phyloP scores from a whole-genome alignment of 2,888 invertebrate species.

The Morpho helenor region DNA sequence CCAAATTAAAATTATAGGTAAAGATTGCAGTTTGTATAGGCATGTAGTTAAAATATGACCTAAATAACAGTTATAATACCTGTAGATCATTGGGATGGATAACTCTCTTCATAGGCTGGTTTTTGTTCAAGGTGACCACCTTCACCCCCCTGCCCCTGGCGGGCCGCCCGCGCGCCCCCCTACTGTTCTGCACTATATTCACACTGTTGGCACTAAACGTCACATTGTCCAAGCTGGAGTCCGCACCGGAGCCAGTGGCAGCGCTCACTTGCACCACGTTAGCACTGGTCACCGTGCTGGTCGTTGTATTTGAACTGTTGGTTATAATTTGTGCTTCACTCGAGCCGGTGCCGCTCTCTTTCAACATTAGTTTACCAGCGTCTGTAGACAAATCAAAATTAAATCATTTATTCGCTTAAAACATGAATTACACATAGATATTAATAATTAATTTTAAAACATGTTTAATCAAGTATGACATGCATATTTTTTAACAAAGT shows the following conservation, averaged over 20 bases:
- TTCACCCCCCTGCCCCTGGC: conserved; percentile 14
- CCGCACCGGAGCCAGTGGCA: conserved; percentile 1
- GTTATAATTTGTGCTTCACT: not conserved
- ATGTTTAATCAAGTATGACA: no score
- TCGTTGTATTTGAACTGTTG: not conserved
- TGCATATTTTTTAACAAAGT: no score
- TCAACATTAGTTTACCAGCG: conserved; percentile 87
- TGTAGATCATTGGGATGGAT: conserved; percentile 19
- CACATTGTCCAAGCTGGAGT: not conserved
- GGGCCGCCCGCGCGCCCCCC: conserved; percentile 2
- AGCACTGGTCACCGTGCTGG: not conserved
- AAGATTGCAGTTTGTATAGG: no score
- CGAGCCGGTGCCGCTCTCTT: conserved; percentile 54
- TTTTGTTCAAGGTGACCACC: conserved; percentile 18
- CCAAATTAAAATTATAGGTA: no score
- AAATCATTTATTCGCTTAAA: no score
- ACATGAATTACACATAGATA: no score
- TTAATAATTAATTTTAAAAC: no score
- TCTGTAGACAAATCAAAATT: conserved; percentile 59
- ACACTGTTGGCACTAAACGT: not conserved
- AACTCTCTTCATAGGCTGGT: conserved; percentile 17
- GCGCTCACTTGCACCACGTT: not conserved
- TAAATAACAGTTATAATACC: conserved; percentile 2
- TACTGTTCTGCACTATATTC: conserved; percentile 1
- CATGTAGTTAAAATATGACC: no score